A percentile compares a stretch with the other conserved stretches of the same genome.
phyloP scores from a whole-genome alignment of 2,797 vertebrate genomes.

The Tangara arthus region DNA sequence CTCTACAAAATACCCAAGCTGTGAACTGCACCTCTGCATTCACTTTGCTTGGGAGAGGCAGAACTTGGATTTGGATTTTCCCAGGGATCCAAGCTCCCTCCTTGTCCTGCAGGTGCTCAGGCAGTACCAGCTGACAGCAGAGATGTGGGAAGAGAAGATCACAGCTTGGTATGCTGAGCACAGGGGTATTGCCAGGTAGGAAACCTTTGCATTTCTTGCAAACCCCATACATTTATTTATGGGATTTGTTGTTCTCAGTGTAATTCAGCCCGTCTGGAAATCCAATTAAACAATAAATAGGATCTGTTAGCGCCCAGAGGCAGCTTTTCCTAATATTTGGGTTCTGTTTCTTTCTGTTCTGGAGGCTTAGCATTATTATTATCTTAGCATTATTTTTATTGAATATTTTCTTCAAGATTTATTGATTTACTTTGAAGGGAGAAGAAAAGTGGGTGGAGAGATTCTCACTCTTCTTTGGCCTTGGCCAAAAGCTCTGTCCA shows the following conservation, averaged over 20 bases:
- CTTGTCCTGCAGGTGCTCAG: conserved; percentile 75
- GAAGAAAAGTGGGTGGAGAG: neutral
- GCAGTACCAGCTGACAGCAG: conserved; percentile 94
- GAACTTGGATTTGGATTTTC: neutral
- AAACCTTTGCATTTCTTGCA: neutral
- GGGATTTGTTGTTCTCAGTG: neutral
- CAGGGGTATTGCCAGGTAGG: conserved; percentile 90
- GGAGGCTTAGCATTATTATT: neutral
- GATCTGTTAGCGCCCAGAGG: neutral
- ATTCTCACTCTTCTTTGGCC: neutral
- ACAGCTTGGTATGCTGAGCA: conserved; percentile 94
- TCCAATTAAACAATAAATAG: neutral
- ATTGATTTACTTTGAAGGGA: neutral
- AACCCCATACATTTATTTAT: neutral
- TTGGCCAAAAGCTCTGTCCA: neutral
- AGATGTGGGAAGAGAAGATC: conserved; percentile 98
- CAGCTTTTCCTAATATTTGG: neutral
- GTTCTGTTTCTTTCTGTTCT: neutral
- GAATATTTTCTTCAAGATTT: neutral
- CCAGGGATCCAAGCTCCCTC: neutral
- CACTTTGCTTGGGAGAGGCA: neutral
- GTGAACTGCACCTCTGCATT: neutral
- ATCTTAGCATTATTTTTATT: neutral
- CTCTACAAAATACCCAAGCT: neutral
- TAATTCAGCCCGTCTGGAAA: neutral